Percentiles rank a stretch among this genome's conserved stretches.
Conservation (phyloP, 2,797 vertebrate genomes). For the Anas bahamensis region DNA sequence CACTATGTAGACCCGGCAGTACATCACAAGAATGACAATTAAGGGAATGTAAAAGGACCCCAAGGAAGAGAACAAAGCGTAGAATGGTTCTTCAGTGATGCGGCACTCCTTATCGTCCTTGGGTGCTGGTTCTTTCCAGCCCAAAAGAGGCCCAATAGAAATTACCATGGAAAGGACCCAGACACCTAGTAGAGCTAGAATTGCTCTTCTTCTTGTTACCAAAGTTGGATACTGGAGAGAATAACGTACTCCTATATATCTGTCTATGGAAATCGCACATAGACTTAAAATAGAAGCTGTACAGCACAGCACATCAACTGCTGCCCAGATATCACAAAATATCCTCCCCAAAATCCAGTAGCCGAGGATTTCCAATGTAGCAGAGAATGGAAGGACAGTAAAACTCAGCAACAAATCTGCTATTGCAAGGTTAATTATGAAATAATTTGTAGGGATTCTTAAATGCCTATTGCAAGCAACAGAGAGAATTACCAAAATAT, state of each 20-base stretch:
- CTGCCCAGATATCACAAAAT: constrained; percentile 98
- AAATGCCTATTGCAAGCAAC: constrained; percentile 97
- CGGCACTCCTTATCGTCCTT: constrained; percentile 89
- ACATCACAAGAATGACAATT: constrained; percentile 94
- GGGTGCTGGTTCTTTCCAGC: constrained; percentile 96
- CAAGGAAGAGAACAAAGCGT: constrained; percentile 96
- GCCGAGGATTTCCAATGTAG: constrained; percentile 90
- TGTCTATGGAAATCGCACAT: constrained; percentile 97
- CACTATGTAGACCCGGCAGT: constrained; percentile 94
- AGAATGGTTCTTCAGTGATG: constrained; percentile 97
- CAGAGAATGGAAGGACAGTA: constrained; percentile 95
- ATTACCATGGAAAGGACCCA: constrained; percentile 95
- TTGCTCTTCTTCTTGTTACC: constrained; percentile 91
- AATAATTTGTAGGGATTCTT: constrained; percentile 96
- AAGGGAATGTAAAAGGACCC: constrained; percentile 97
- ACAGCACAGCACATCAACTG: constrained; percentile 96
- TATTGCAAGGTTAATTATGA: constrained; percentile 96
- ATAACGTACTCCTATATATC: constrained; percentile 95
- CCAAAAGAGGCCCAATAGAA: constrained; percentile 94
- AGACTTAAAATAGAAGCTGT: constrained; percentile 97
- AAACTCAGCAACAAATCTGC: constrained; percentile 95
- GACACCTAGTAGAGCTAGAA: constrained; percentile 90
- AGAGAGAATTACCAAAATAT: constrained; percentile 95
- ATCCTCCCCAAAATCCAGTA: constrained; percentile 95
- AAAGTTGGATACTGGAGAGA: constrained; percentile 95